Evolutionary conservation across 2,888 invertebrate species (phyloP).

Genomic region (Netelia inedita): DNA sequence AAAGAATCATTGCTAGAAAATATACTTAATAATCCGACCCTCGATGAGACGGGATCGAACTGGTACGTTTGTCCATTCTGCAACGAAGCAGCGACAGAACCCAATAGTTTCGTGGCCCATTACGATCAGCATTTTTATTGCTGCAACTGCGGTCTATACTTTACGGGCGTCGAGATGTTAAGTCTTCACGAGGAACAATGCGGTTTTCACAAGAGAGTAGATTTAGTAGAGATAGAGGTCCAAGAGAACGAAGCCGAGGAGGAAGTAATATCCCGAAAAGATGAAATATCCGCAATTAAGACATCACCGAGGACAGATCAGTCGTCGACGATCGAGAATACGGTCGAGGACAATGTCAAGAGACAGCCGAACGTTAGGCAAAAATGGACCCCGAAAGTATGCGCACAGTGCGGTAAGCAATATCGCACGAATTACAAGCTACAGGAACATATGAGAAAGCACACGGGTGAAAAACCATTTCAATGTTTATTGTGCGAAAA

Average conservation of each 20-base stretch:
- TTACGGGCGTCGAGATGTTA: constrained; percentile 85
- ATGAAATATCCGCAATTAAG: neutral
- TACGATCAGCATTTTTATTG: constrained; percentile 82
- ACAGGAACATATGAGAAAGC: constrained; percentile 87
- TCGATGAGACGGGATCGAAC: constrained; percentile 80
- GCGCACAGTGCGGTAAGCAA: constrained; percentile 87
- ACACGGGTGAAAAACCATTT: constrained; percentile 88
- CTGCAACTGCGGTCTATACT: constrained; percentile 85
- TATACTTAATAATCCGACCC: constrained; percentile 79
- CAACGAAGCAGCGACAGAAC: constrained; percentile 81
- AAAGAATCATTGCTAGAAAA: constrained; percentile 79
- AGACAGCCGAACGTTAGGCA: constrained; percentile 80
- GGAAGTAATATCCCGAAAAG: neutral
- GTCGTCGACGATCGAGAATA: constrained; percentile 33
- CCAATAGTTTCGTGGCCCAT: constrained; percentile 78
- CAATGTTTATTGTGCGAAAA: constrained; percentile 87
- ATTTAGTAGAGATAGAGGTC: constrained; percentile 63
- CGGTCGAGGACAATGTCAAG: constrained; percentile 73
- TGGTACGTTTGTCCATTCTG: constrained; percentile 84
- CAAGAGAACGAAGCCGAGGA: constrained; percentile 45
- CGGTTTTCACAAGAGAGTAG: constrained; percentile 69
- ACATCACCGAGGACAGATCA: neutral
- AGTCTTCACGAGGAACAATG: constrained; percentile 80
- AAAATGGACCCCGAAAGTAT: constrained; percentile 86
- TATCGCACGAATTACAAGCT: constrained; percentile 88